A percentile compares a stretch with the other conserved stretches of the same genome.
phyloP scores from a whole-genome alignment of 2,888 invertebrate genomes.

The Drosophila anomalata region DNA sequence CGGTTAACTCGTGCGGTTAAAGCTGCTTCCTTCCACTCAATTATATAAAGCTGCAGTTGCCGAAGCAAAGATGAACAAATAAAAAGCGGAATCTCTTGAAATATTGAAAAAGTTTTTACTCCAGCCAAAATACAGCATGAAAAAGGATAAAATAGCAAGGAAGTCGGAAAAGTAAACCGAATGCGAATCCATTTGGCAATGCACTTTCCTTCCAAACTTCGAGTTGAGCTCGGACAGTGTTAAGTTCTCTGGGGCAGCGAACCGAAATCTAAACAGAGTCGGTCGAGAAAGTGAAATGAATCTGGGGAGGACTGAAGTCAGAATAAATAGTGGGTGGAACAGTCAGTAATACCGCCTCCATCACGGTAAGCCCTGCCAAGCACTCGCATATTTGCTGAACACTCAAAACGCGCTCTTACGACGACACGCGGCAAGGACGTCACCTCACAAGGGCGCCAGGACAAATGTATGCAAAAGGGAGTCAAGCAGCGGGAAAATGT shows the following conservation, averaged over 20 bases:
- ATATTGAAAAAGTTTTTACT: conserved; percentile 58
- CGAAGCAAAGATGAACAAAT: conserved; percentile 22
- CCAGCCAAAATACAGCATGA: conserved; percentile 19
- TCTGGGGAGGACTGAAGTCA: conserved; percentile 18
- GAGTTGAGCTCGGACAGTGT: conserved; percentile 27
- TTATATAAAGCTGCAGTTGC: conserved; percentile 57
- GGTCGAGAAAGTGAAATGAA: conserved; percentile 18
- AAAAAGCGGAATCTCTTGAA: conserved; percentile 45
- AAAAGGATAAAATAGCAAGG: conserved; percentile 1
- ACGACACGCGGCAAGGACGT: conserved; percentile 20
- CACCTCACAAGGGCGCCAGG: conserved; percentile 13
- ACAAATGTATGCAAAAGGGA: conserved; percentile 53
- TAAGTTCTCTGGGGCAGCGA: conserved; percentile 6
- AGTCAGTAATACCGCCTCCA: conserved; percentile 10
- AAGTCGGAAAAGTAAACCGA: conserved; percentile 32
- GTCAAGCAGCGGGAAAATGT: conserved; percentile 43
- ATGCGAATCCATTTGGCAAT: conserved; percentile 42
- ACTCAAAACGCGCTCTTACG: conserved; percentile 51
- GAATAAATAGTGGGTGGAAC: conserved; percentile 2
- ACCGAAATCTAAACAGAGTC: conserved; percentile 18
- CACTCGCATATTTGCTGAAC: conserved; percentile 56
- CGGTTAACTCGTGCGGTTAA: conserved; percentile 63
- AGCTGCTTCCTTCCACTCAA: conserved; percentile 63
- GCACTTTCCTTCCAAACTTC: conserved; percentile 17
- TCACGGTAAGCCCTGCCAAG: conserved; percentile 49